Conservation (phyloP, 2,797 vertebrate genomes). For the Peromyscus eremicus region DNA sequence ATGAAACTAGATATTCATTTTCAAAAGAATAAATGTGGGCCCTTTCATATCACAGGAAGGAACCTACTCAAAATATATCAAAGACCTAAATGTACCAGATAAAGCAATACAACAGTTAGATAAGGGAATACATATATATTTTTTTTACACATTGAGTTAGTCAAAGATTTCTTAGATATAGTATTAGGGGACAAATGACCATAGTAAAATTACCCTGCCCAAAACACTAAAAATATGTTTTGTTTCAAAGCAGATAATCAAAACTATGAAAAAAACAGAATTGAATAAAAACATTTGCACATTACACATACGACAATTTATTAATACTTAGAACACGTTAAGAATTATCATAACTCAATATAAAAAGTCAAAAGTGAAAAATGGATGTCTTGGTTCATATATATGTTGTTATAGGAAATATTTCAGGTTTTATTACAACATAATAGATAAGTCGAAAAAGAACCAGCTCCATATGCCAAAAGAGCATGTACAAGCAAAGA, state of each 20-base stretch:
- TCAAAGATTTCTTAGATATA: background rate
- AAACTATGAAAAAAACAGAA: constrained; percentile 11
- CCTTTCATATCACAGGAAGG: background rate
- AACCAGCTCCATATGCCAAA: background rate
- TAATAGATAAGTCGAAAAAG: background rate
- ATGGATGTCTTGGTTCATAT: background rate
- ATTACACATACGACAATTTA: background rate
- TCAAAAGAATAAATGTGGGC: background rate
- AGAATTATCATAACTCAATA: background rate
- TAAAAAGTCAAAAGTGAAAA: background rate
- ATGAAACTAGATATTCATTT: background rate
- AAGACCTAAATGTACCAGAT: background rate
- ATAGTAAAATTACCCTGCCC: background rate
- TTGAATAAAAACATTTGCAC: constrained; percentile 2
- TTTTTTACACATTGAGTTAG: background rate
- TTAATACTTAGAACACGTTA: background rate
- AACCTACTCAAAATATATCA: background rate
- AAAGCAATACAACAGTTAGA: background rate
- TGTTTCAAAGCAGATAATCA: background rate
- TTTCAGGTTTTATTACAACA: background rate
- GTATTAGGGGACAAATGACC: background rate
- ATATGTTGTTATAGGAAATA: background rate
- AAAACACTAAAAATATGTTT: background rate
- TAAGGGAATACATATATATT: background rate
- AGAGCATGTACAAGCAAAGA: background rate